Evolutionary conservation across 2,888 invertebrate species (phyloP).

Genomic region (Synergus laeviventris): DNA sequence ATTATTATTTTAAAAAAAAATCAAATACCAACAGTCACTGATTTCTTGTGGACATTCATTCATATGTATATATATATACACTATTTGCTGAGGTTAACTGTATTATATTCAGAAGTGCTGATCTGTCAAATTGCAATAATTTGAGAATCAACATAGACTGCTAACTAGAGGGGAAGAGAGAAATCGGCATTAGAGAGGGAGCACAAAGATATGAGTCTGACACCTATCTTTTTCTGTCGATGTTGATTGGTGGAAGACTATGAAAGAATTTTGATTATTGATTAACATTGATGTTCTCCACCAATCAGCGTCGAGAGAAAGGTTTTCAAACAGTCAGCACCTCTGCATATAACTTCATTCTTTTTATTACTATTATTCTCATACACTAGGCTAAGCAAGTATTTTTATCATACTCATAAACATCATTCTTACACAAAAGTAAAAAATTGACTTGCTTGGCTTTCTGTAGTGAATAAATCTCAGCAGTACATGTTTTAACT

Average conservation of each 20-base stretch:
- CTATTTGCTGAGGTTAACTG: neutral
- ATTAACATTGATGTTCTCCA: too few species aligned
- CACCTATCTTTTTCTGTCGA: too few species aligned
- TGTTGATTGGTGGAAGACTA: too few species aligned
- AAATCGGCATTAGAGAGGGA: too few species aligned
- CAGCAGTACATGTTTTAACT: neutral
- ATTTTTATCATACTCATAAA: neutral
- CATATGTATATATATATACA: conserved; percentile 6
- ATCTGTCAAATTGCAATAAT: neutral
- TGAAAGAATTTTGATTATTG: too few species aligned
- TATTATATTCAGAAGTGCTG: conserved; percentile 21
- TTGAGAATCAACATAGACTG: neutral
- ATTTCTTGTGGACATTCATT: conserved; percentile 29
- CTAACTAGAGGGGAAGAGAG: too few species aligned
- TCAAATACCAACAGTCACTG: conserved; percentile 3
- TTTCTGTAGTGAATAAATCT: neutral
- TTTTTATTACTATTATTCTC: neutral
- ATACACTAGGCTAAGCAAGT: conserved; percentile 16
- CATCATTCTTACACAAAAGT: neutral
- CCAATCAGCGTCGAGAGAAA: too few species aligned
- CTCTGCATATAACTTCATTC: conserved; percentile 5
- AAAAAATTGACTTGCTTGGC: conserved; percentile 4
- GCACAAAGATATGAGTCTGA: too few species aligned
- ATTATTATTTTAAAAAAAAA: conserved; percentile 29
- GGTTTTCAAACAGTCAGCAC: neutral